These are phyloP conservation scores for Drepana arcuata DNA, from an alignment of 1,140 invertebrate genomes.

Conservation along the genomic window DNA sequence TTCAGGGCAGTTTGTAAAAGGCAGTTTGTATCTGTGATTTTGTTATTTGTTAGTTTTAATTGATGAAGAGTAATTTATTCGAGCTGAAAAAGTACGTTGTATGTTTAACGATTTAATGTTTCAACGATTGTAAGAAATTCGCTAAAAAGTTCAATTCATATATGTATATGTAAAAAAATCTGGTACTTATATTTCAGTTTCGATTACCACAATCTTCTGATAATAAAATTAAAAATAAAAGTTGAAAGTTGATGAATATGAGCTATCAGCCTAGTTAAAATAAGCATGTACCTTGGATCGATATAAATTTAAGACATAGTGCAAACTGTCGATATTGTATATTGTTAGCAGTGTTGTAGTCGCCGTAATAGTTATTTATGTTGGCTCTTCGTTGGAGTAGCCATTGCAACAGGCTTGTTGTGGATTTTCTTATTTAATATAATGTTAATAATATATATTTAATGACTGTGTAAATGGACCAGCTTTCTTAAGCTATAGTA, in stretches of 20 bases:
- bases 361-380: constrained; percentile 12
- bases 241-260: too few relatives aligned
- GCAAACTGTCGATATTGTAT: constrained; percentile 26
- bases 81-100: constrained; percentile 16
- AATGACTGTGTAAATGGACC: constrained; percentile 51
- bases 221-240: too few relatives aligned
- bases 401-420: too few relatives aligned
- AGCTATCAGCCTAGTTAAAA: too few relatives aligned
- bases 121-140: too few relatives aligned
- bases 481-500: constrained; percentile 47
- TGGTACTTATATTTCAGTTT: too few relatives aligned
- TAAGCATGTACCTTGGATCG: constrained; percentile 14
- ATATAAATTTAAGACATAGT: constrained; percentile 15
- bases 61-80: constrained; percentile 52
- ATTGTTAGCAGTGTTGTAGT: constrained; percentile 11
- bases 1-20: constrained; percentile 44
- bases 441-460: constrained; percentile 36
- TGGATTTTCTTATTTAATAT: constrained; percentile 42
- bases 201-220: too few relatives aligned
- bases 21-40: constrained; percentile 70
- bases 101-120: too few relatives aligned
- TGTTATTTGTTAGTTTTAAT: constrained; percentile 54
- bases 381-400: too few relatives aligned
- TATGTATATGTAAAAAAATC: too few relatives aligned
- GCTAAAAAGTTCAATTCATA: too few relatives aligned